Evolutionary conservation across 2,113 vertebrate species (phyloP).

Genomic region (Benitochromis conjunctus): DNA sequence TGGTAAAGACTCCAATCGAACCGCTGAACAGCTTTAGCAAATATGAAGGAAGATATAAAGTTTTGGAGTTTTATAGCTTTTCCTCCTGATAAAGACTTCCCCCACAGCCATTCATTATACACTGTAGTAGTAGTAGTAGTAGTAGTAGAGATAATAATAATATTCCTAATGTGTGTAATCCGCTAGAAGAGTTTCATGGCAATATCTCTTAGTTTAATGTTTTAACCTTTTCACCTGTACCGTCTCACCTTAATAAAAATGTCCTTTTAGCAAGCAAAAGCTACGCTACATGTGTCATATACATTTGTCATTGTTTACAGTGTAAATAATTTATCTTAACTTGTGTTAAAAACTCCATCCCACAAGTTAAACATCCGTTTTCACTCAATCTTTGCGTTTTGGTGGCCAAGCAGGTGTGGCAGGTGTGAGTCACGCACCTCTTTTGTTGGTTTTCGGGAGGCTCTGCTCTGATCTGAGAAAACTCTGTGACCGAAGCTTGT

Average conservation of each 20-base stretch:
- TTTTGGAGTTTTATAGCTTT: rapidly evolving
- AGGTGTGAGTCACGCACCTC: constrained; percentile 59
- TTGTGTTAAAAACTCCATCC: rapidly evolving
- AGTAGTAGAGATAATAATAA: neutral
- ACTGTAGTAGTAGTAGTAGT: neutral
- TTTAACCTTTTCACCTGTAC: neutral
- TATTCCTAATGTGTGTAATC: neutral
- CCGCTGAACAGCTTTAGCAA: neutral
- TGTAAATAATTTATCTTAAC: neutral
- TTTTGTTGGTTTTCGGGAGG: constrained; percentile 73
- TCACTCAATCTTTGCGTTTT: neutral
- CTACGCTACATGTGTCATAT: neutral
- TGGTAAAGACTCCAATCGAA: neutral
- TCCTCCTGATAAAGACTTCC: neutral
- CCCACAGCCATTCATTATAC: rapidly evolving
- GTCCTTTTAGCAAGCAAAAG: neutral
- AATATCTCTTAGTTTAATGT: neutral
- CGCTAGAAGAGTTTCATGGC: neutral
- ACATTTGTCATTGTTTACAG: neutral
- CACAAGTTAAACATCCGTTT: neutral
- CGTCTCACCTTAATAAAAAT: neutral
- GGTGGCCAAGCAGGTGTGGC: neutral
- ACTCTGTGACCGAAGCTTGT: constrained; percentile 69
- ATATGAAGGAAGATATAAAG: neutral
- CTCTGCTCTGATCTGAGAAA: constrained; percentile 69